Evolutionary conservation across 2,797 vertebrate species (phyloP).

Genomic region (Rhyacichthys aspro): DNA sequence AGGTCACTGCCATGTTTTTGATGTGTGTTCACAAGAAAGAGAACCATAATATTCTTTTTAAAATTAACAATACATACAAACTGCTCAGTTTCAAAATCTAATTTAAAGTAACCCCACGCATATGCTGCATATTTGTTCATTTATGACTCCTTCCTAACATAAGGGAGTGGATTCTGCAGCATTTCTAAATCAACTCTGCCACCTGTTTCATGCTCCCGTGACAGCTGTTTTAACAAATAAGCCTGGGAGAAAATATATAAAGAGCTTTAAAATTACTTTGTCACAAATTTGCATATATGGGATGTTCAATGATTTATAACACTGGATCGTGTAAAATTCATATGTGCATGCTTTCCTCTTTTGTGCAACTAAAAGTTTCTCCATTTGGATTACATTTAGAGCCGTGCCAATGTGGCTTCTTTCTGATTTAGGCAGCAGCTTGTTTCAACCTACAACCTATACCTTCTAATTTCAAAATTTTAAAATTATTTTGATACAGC

Average conservation of each 20-base stretch:
- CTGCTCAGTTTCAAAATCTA: neutral
- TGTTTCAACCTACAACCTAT: too few species aligned
- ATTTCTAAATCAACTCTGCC: constrained; percentile 6
- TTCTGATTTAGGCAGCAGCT: too few species aligned
- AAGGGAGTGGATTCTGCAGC: constrained; percentile 5
- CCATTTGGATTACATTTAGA: too few species aligned
- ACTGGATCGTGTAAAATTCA: neutral
- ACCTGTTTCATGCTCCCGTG: constrained; percentile 4
- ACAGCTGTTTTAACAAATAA: constrained; percentile 11
- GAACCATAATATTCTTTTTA: neutral
- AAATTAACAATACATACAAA: neutral
- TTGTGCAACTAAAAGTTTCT: neutral
- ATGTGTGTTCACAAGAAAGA: neutral
- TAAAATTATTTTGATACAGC: too few species aligned
- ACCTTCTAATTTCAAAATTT: too few species aligned
- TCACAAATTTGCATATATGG: constrained; percentile 3
- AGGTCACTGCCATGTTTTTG: neutral
- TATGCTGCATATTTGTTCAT: constrained; percentile 1
- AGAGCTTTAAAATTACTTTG: neutral
- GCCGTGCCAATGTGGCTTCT: too few species aligned
- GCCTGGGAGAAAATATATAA: constrained; percentile 9
- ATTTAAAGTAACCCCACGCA: neutral
- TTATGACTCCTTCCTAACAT: constrained; percentile 14
- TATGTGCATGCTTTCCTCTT: neutral
- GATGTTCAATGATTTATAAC: constrained; percentile 6